Evolutionary conservation across 2,888 invertebrate genomes (phyloP).

Genomic region (Caenorhabditis virilis): DNA sequence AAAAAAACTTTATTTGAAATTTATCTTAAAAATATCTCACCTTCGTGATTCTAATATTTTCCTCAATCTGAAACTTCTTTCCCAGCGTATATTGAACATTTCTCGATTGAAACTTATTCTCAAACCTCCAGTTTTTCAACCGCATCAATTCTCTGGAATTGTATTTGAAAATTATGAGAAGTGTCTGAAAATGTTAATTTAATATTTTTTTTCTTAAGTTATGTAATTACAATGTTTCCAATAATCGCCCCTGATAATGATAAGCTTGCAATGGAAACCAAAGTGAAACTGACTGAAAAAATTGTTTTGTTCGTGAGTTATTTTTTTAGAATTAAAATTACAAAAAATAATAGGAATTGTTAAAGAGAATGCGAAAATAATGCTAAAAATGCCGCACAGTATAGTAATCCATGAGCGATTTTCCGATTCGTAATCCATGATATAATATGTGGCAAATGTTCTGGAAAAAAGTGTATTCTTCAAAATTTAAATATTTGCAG

Average conservation of each 20-base stretch:
- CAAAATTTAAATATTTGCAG: neutral
- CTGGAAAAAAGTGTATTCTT: neutral
- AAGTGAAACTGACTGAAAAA: neutral
- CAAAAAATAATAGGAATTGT: constrained; percentile 1
- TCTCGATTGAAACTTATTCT: neutral
- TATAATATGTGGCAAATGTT: constrained; percentile 6
- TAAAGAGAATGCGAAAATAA: neutral
- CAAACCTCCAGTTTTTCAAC: too few species aligned
- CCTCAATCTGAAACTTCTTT: constrained; percentile 34
- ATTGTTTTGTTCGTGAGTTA: neutral
- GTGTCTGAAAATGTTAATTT: neutral
- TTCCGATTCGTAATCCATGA: constrained; percentile 4
- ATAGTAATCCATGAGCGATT: neutral
- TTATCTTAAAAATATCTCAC: too few species aligned
- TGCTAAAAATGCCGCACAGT: neutral
- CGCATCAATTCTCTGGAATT: neutral
- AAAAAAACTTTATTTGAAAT: too few species aligned
- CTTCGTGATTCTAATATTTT: constrained; percentile 27
- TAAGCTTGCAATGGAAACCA: neutral
- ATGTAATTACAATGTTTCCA: neutral
- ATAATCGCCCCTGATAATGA: neutral
- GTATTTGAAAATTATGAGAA: neutral
- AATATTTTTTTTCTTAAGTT: neutral
- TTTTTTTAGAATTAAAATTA: neutral
- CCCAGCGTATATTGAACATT: constrained; percentile 15